Evolutionary conservation across 2,113 vertebrate genomes (phyloP).

Genomic region (Prunella himalayana): DNA sequence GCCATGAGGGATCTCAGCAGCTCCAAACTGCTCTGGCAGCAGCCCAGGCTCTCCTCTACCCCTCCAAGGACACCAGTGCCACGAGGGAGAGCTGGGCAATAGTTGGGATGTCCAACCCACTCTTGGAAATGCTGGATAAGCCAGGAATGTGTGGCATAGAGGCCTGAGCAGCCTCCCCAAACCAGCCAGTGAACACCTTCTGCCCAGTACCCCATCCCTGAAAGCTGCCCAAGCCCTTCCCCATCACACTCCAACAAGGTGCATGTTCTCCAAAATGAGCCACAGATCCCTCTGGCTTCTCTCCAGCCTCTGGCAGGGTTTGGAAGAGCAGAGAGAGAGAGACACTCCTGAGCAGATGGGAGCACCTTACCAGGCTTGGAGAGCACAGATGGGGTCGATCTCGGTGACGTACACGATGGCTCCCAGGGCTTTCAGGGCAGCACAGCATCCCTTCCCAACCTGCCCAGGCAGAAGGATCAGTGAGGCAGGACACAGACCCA

Average conservation of each 20-base stretch:
- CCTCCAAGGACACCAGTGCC: neutral
- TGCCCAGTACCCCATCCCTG: neutral
- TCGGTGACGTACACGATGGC: conserved; percentile 96
- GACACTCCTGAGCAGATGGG: neutral
- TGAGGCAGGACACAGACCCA: neutral
- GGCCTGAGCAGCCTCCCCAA: neutral
- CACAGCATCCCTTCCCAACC: conserved; percentile 98
- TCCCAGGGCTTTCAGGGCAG: conserved; percentile 93
- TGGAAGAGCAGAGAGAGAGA: neutral
- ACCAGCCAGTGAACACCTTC: neutral
- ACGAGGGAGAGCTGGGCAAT: neutral
- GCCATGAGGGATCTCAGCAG: neutral
- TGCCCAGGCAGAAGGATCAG: neutral
- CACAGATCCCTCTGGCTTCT: neutral
- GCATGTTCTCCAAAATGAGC: accelerated
- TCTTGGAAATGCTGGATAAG: neutral
- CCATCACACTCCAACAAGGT: neutral
- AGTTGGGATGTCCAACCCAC: neutral
- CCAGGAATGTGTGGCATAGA: neutral
- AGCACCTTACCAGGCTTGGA: conserved; percentile 90
- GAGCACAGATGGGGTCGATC: conserved; percentile 97
- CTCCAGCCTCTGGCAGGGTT: neutral
- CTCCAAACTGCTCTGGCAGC: neutral
- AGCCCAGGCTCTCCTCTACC: neutral
- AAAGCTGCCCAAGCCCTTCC: neutral